These are phyloP conservation scores for Polymixis lichenea DNA, from an alignment of 2,888 invertebrate genomes.

Conservation along the genomic window DNA sequence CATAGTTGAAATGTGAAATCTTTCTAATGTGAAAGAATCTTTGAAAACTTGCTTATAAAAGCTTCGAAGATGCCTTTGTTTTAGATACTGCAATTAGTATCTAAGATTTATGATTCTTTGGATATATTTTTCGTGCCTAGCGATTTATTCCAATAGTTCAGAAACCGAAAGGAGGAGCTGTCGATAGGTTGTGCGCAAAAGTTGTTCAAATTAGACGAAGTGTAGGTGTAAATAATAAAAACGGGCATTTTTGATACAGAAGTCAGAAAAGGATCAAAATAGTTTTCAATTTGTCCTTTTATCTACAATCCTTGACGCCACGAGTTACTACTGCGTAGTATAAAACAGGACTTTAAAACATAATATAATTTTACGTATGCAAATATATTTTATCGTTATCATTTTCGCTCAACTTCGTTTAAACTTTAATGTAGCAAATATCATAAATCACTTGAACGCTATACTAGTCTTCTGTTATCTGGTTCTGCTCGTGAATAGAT, in stretches of 20 bases:
- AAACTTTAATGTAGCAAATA: constrained; percentile 46
- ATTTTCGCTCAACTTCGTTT: constrained; percentile 44
- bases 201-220: neutral
- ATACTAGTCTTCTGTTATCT: constrained; percentile 45
- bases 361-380: constrained; percentile 40
- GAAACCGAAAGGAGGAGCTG: neutral
- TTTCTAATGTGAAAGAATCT: neutral
- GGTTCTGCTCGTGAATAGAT: constrained; percentile 24
- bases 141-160: neutral
- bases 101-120: constrained; percentile 12
- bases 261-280: neutral
- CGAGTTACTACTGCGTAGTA: constrained; percentile 41
- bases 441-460: constrained; percentile 50
- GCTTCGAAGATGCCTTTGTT: neutral
- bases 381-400: constrained; percentile 49
- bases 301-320: constrained; percentile 25
- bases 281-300: neutral
- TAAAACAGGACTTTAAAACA: constrained; percentile 36
- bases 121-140: neutral
- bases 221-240: too few relatives aligned
- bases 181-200: neutral
- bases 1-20: neutral
- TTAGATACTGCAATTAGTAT: neutral
- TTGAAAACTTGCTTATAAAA: neutral
- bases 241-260: neutral